Conservation (phyloP, 1,140 invertebrate genomes). For the Drosophila tristis region DNA sequence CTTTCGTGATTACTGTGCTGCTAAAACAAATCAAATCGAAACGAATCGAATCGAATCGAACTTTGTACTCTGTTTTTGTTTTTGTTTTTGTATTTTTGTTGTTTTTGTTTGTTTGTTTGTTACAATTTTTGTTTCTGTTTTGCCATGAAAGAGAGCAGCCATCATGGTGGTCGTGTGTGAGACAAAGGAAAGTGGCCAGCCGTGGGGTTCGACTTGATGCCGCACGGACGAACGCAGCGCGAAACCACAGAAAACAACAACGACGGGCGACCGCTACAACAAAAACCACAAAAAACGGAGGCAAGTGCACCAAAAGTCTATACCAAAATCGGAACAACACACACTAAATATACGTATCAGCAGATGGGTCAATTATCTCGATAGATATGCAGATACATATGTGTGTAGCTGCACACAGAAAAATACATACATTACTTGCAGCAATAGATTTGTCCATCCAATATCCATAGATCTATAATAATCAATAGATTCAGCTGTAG, state of each 20-base stretch:
- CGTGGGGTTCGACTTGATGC: conserved; percentile 61
- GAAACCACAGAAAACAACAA: conserved; percentile 24
- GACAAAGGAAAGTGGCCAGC: conserved; percentile 76
- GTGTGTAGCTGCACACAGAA: too few species aligned
- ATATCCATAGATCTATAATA: too few species aligned
- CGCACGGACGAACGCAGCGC: conserved; percentile 26
- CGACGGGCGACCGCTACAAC: conserved; percentile 13
- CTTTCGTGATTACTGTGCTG: too few species aligned
- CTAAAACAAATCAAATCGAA: too few species aligned
- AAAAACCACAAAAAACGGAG: conserved; percentile 42
- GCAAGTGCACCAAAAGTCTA: conserved; percentile 48
- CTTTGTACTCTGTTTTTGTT: conserved; percentile 21
- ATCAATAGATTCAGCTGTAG: not conserved
- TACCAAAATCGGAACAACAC: not conserved
- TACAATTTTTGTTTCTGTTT: conserved; percentile 19
- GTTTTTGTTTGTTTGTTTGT: conserved; percentile 9
- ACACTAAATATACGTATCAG: conserved; percentile 4
- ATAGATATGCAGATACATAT: too few species aligned
- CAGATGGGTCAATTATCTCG: not conserved
- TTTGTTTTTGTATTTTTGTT: conserved; percentile 22
- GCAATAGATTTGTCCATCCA: too few species aligned
- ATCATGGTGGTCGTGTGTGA: conserved; percentile 63
- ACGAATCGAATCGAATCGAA: conserved; percentile 16
- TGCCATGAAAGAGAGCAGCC: conserved; percentile 34
- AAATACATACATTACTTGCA: too few species aligned